Evolutionary conservation across 2,888 invertebrate genomes (phyloP).

Genomic region (Phymatocera aterrima): DNA sequence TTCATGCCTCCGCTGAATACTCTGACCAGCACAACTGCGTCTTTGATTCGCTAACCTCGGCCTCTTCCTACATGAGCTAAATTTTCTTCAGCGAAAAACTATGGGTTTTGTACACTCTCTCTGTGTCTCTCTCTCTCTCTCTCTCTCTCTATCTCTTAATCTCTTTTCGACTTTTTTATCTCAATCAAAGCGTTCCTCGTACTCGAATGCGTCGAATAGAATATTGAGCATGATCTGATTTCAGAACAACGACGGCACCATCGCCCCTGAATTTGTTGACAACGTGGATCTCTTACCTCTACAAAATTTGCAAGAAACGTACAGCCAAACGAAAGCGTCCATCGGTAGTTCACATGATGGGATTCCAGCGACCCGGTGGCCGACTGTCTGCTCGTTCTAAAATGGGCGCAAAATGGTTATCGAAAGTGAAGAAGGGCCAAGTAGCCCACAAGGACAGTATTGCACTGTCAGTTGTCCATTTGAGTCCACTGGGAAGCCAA

Average conservation of each 20-base stretch:
- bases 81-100: neutral
- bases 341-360: conserved; percentile 90
- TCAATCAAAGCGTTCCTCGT: neutral
- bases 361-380: conserved; percentile 81
- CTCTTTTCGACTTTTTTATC: too few relatives aligned
- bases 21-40: neutral
- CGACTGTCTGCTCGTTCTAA: conserved; percentile 89
- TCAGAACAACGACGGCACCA: conserved; percentile 95
- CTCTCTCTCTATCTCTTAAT: too few relatives aligned
- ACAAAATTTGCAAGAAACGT: conserved; percentile 86
- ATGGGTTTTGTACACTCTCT: neutral
- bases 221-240: neutral
- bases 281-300: conserved; percentile 92
- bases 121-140: too few relatives aligned
- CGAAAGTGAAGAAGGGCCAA: conserved; percentile 91
- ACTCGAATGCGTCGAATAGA: too few relatives aligned
- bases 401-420: conserved; percentile 92
- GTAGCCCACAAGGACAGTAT: conserved; percentile 88
- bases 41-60: conserved; percentile 19
- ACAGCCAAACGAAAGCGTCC: conserved; percentile 86
- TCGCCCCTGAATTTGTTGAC: conserved; percentile 98
- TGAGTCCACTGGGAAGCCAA: conserved; percentile 91
- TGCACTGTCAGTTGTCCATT: conserved; percentile 86
- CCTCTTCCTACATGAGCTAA: neutral
- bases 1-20: conserved; percentile 8